phyloP scores from a whole-genome alignment of 2,797 vertebrate species.

The Coccyzus lansbergi region DNA sequence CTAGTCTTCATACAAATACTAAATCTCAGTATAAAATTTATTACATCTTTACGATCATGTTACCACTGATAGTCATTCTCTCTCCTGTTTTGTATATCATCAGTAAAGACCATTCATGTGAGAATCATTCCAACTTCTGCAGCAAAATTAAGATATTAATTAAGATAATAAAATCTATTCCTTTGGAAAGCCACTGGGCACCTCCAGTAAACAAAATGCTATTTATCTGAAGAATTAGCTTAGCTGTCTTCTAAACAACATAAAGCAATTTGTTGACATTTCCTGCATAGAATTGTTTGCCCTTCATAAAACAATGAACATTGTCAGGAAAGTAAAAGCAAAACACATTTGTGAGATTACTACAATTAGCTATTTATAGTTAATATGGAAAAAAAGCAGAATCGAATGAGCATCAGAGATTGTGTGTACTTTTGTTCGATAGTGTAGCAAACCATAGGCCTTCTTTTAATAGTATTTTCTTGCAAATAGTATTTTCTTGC shows the following conservation, averaged over 20 bases:
- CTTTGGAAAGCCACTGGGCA: constrained; percentile 58
- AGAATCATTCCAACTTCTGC: constrained; percentile 61
- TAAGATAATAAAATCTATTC: constrained; percentile 67
- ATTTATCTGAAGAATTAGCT: neutral
- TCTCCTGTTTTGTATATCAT: constrained; percentile 56
- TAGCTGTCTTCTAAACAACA: neutral
- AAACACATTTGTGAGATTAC: constrained; percentile 58
- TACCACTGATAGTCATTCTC: constrained; percentile 30
- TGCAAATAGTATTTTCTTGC: neutral
- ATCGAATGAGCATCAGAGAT: constrained; percentile 47
- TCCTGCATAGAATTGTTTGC: neutral
- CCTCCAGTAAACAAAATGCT: neutral
- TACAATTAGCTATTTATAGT: constrained; percentile 69
- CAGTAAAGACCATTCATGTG: constrained; percentile 65
- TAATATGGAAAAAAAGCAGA: constrained; percentile 70
- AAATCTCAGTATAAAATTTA: neutral
- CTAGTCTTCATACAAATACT: neutral
- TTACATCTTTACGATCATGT: neutral
- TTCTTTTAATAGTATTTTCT: neutral
- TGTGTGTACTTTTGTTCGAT: constrained; percentile 10
- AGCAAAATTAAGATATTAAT: constrained; percentile 73
- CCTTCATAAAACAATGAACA: constrained; percentile 53
- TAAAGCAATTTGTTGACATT: neutral
- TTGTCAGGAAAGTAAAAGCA: constrained; percentile 51
- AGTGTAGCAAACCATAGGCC: neutral